Percentiles rank a stretch among this genome's conserved stretches.
Evolutionary conservation across 1,140 invertebrate species (phyloP).

Genomic region (Anastrepha ludens): DNA sequence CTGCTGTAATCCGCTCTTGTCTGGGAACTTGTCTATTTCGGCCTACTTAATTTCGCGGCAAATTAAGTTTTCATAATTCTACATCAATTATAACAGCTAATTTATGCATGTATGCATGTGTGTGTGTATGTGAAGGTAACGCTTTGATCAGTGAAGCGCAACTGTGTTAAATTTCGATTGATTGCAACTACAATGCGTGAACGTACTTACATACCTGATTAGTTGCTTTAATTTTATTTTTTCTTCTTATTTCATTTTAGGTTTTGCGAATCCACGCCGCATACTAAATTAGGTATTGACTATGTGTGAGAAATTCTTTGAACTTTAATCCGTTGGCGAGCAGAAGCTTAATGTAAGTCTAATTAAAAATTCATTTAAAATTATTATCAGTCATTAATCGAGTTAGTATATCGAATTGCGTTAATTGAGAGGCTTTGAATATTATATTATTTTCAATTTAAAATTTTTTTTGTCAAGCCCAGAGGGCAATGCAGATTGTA

Average conservation of each 20-base stretch:
- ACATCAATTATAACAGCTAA: slow-evolving; percentile 1
- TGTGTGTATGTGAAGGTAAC: neutral
- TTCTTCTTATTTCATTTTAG: neutral
- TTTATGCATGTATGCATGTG: neutral
- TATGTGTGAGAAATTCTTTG: no score
- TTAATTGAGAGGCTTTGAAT: no score
- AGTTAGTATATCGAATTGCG: neutral
- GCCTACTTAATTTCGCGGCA: neutral
- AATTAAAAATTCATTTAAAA: neutral
- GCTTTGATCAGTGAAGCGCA: neutral
- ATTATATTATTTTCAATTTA: no score
- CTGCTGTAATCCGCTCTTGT: neutral
- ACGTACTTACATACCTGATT: neutral
- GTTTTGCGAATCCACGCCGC: no score
- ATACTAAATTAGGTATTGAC: no score
- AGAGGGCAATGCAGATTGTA: no score
- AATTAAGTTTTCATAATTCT: slow-evolving; percentile 10
- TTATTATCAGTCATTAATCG: neutral
- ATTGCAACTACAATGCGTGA: neutral
- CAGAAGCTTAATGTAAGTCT: neutral
- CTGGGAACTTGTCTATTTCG: neutral
- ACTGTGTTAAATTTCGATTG: neutral
- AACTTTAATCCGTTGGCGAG: neutral
- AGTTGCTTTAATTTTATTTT: neutral
- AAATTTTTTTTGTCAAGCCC: no score